Evolutionary conservation across 2,888 invertebrate species (phyloP).

Genomic region (Geotrupes spiniger): DNA sequence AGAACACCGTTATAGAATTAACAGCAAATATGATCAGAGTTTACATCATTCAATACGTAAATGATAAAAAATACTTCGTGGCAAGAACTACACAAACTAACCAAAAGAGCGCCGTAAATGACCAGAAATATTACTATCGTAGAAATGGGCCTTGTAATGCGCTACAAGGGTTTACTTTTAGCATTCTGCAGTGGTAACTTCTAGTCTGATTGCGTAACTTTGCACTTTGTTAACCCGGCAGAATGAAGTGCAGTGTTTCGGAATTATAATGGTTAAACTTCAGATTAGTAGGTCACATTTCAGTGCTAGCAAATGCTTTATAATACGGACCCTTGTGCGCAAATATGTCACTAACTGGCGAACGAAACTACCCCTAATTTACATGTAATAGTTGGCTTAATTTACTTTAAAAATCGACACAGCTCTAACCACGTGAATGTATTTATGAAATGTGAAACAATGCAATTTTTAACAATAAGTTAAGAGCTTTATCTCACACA

Average conservation of each 20-base stretch:
- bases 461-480: too few species aligned
- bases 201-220: slow-evolving; percentile 47
- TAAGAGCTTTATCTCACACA: too few species aligned
- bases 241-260: slow-evolving; percentile 47
- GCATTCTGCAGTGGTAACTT: slow-evolving; percentile 31
- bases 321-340: slow-evolving; percentile 18
- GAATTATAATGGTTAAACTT: slow-evolving; percentile 48
- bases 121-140: slow-evolving; percentile 26
- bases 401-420: too few species aligned
- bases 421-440: too few species aligned
- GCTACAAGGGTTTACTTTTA: slow-evolving; percentile 32
- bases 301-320: slow-evolving; percentile 38
- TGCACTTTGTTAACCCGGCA: slow-evolving; percentile 46
- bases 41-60: too few species aligned
- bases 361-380: too few species aligned
- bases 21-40: too few species aligned
- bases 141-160: slow-evolving; percentile 31
- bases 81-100: too few species aligned
- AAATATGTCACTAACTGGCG: slow-evolving; percentile 29
- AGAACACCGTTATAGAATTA: too few species aligned
- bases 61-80: too few species aligned
- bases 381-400: too few species aligned
- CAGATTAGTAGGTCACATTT: slow-evolving; percentile 39
- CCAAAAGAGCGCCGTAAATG: slow-evolving; percentile 6
- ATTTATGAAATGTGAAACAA: slow-evolving; percentile 23